Conservation (phyloP, 2,113 vertebrate genomes). For the Amphiprion ocellaris region DNA sequence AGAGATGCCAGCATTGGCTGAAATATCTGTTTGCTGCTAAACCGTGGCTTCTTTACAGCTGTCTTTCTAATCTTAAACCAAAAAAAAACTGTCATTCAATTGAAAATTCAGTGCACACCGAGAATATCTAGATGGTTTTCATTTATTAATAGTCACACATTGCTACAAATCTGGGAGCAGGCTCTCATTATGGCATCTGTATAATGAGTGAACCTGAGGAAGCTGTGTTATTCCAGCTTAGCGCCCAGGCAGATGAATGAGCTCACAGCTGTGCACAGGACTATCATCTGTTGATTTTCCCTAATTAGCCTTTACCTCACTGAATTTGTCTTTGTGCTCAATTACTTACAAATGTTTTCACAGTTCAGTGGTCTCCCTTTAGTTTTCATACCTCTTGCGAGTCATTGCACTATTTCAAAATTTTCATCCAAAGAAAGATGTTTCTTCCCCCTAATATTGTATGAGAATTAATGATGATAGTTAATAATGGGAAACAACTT, state of each 20-base stretch:
- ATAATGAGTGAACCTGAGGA: conserved; percentile 4
- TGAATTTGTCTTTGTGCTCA: not conserved
- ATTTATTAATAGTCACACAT: conserved; percentile 3
- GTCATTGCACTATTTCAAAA: not conserved
- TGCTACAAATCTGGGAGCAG: not conserved
- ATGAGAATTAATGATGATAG: not conserved
- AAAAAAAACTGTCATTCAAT: not conserved
- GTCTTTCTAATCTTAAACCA: too few relatives aligned
- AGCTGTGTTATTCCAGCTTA: conserved; percentile 4
- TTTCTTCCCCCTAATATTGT: not conserved
- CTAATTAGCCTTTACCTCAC: conserved; percentile 23
- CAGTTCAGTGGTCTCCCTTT: not conserved
- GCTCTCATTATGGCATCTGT: not conserved
- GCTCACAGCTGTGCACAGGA: conserved; percentile 8
- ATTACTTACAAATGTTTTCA: conserved; percentile 14
- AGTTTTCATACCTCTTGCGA: not conserved
- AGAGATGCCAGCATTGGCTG: too few relatives aligned
- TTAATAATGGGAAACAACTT: not conserved
- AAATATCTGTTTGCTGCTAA: too few relatives aligned
- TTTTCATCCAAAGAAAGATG: conserved; percentile 3
- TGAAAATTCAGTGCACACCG: conserved; percentile 3
- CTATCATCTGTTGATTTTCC: conserved; percentile 17
- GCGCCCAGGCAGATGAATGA: not conserved
- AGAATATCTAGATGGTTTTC: not conserved
- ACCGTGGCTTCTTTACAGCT: not conserved